phyloP scores from a whole-genome alignment of 2,113 vertebrate species.

The Oxyruncus cristatus region DNA sequence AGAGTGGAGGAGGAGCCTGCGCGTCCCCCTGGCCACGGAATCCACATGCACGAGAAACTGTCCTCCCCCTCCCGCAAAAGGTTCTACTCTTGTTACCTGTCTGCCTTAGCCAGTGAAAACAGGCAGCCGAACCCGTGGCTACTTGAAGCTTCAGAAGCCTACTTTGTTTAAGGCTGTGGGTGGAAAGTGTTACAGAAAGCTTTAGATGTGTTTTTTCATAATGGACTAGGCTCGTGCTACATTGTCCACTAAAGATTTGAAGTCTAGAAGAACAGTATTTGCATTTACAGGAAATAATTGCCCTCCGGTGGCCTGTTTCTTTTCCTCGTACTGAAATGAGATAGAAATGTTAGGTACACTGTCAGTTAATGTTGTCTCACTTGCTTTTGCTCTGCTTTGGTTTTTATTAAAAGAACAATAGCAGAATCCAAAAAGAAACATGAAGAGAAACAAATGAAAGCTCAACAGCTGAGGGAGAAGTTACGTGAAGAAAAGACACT shows the following conservation, averaged over 20 bases:
- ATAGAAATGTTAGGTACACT: not conserved
- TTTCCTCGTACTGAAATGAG: not conserved
- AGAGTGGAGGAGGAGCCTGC: constrained; percentile 96
- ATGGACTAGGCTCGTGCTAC: fast-evolving
- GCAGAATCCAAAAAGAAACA: constrained; percentile 99
- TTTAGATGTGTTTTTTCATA: not conserved
- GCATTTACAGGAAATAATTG: not conserved
- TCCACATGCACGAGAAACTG: constrained; percentile 98
- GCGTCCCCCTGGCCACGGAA: constrained; percentile 94
- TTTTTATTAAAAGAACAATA: constrained; percentile 87
- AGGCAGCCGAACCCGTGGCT: not conserved
- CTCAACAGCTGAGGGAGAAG: constrained; percentile 96
- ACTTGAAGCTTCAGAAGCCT: not conserved
- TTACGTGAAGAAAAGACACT: constrained; percentile 95
- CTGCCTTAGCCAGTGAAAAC: not conserved
- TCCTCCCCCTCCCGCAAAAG: constrained; percentile 97
- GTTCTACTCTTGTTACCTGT: constrained; percentile 57
- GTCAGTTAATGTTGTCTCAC: not conserved
- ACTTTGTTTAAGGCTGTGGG: not conserved
- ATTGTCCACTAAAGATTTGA: not conserved
- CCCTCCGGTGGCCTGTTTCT: not conserved
- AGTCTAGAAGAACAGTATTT: not conserved
- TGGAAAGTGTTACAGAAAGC: not conserved
- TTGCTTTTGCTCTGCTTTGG: constrained; percentile 3
- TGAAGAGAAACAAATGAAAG: constrained; percentile 99